A percentile compares a stretch with the other conserved stretches of the same genome.
Evolutionary conservation across 1,140 invertebrate genomes (phyloP).

Genomic region (Eumaeus atala): DNA sequence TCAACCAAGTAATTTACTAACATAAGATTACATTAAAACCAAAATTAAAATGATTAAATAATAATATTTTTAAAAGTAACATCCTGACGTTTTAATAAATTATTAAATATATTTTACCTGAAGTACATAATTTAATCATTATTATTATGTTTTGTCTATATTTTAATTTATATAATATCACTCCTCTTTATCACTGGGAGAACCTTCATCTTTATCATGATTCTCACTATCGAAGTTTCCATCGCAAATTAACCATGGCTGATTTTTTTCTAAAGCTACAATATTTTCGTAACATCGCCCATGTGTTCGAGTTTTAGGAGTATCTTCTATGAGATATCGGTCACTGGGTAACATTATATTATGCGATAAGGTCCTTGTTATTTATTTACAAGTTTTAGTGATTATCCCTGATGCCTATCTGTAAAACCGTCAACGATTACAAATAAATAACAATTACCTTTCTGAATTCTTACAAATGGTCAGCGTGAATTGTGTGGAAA

Average conservation of each 20-base stretch:
- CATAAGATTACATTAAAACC: too few relatives aligned
- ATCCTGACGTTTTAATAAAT: too few relatives aligned
- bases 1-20: too few relatives aligned
- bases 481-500: slow-evolving; percentile 25
- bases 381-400: slow-evolving; percentile 27
- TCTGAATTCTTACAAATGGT: slow-evolving; percentile 22
- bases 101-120: too few relatives aligned
- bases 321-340: slow-evolving; percentile 22
- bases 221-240: background rate
- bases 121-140: too few relatives aligned
- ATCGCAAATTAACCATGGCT: slow-evolving; percentile 20
- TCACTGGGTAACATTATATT: slow-evolving; percentile 18
- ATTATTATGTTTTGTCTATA: too few relatives aligned
- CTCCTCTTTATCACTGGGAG: too few relatives aligned
- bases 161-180: too few relatives aligned
- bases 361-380: slow-evolving; percentile 26
- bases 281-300: slow-evolving; percentile 17
- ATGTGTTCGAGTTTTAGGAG: slow-evolving; percentile 17
- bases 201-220: too few relatives aligned
- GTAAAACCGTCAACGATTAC: slow-evolving; percentile 18
- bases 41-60: too few relatives aligned
- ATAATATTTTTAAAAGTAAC: too few relatives aligned
- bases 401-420: slow-evolving; percentile 21
- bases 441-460: slow-evolving; percentile 18
- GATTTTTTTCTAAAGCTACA: slow-evolving; percentile 21